Percentiles rank a stretch among this genome's conserved stretches.
phyloP scores from a whole-genome alignment of 1,140 invertebrate genomes.

The Pteromalus puparum region DNA sequence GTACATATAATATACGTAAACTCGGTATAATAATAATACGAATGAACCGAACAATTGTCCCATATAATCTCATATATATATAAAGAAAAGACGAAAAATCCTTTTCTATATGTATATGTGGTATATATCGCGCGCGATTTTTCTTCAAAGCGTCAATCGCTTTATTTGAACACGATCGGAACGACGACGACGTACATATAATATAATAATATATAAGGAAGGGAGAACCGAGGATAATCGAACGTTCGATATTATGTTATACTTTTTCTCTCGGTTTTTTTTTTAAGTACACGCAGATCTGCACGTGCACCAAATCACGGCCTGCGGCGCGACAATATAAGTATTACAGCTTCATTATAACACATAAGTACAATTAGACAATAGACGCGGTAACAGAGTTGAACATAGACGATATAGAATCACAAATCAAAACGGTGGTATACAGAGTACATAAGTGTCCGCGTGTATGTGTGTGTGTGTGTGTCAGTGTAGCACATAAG shows the following conservation, averaged over 20 bases:
- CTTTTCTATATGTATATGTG: background rate
- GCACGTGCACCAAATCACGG: no score
- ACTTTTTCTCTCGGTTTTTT: no score
- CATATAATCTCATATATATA: background rate
- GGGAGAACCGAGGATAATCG: background rate
- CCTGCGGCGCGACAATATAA: no score
- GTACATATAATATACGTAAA: background rate
- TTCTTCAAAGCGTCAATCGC: background rate
- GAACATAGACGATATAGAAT: no score
- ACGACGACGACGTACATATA: background rate
- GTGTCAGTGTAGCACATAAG: background rate
- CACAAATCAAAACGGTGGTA: no score
- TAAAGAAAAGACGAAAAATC: background rate
- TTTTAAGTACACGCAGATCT: no score
- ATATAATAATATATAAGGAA: background rate
- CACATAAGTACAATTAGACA: no score
- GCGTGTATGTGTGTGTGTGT: background rate
- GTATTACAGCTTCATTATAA: no score
- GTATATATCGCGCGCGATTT: background rate
- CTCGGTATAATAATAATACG: background rate
- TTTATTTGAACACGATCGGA: background rate
- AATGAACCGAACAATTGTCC: no score
- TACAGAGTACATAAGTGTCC: no score
- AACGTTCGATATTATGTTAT: no score
- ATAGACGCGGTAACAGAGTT: no score